These are phyloP conservation scores for Dendrophyllia cribrosa DNA, from an alignment of 64 coral and sea anemone species.

Conservation along the genomic window DNA sequence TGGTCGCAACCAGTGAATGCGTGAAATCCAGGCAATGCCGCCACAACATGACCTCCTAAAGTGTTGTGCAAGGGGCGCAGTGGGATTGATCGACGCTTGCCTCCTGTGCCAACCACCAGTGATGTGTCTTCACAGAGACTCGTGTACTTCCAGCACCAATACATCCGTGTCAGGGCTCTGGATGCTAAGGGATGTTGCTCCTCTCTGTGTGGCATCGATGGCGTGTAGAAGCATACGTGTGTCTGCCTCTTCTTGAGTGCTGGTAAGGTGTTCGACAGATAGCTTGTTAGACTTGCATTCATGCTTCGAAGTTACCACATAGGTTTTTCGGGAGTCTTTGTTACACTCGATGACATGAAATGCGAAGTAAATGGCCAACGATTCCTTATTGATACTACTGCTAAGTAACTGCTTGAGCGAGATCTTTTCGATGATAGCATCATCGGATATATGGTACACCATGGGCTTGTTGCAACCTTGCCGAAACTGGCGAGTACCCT, in stretches of 20 bases:
- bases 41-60: too few relatives aligned
- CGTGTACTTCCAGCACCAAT: conserved; percentile 33
- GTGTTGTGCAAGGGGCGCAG: not conserved
- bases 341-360: conserved; percentile 3
- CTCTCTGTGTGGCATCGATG: conserved; percentile 17
- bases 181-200: conserved; percentile 31
- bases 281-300: conserved; percentile 34
- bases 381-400: not conserved
- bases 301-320: conserved; percentile 20
- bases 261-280: not conserved
- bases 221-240: conserved; percentile 25
- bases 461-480: not conserved
- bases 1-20: conserved; percentile 48
- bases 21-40: not conserved
- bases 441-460: not conserved
- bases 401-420: not conserved
- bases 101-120: conserved; percentile 35
- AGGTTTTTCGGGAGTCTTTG: not conserved
- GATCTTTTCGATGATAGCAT: conserved; percentile 11
- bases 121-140: conserved; percentile 2
- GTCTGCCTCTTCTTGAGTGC: conserved; percentile 12
- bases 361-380: not conserved
- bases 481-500: conserved; percentile 23
- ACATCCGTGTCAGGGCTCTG: conserved; percentile 62
- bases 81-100: not conserved